Base-by-base conservation (phyloP, 1,140 invertebrate genomes). In the Teleopsis dalmanni region DNA sequence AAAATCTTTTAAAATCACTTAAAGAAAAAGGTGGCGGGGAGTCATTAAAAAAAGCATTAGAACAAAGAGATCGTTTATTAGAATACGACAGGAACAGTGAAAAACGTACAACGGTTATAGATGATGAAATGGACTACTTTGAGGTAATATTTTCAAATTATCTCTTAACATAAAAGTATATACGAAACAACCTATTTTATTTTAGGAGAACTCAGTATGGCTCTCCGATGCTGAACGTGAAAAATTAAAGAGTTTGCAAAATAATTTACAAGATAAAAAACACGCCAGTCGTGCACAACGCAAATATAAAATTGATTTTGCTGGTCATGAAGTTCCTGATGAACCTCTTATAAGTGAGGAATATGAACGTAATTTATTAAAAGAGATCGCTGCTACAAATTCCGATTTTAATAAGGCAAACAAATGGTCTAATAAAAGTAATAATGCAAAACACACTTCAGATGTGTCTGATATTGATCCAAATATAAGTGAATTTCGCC, bases 101-200 rank as follows among this genome's bases (percentile, higher is more conserved):
- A 55, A 79, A 81, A 48, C 77, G 90, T 52, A 96, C 93, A 0
- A 82, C 81, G 60, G 90, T 98, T 3, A 95, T 94, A 51, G 94
- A 98, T 70, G 94, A 97, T 71, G 89, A 97, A 65, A 82, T 83
- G 53, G 95, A 98, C 72, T 97, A 97, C 71, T 98, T 91, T 73
- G 81, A 82, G 34, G 51, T 42, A 18, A 11, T 34, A 22, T 31
- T 14, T 33, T 31, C n/a, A 45, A 1, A 41, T 13, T 25, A 10
- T 19, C 33, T 21, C n/a, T n/a, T n/a, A 7, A 16, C 35, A 37
- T 7, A 31, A 37, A 10, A 37, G 4, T 14, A 23, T 5, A 19
- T 21, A 7, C 19, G 27, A 37, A 27, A 10, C 13, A 38, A 22
- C n/a, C n/a, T 23, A 27, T 18, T 4, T 3, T 2, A 11, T 22